Conservation (phyloP, 2,888 invertebrate species). For the Pedicia rivosa region DNA sequence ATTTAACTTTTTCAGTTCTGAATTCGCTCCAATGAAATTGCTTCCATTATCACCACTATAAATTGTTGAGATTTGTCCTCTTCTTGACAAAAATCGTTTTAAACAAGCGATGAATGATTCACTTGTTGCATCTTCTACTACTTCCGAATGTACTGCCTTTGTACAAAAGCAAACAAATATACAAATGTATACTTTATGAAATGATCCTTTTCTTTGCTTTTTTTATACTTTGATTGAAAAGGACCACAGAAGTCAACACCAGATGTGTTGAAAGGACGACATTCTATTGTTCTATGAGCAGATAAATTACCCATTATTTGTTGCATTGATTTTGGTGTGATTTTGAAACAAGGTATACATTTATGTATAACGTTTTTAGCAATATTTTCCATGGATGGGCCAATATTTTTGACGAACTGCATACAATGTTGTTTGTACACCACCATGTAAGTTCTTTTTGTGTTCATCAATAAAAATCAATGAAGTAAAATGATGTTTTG, state of each 20-base stretch:
- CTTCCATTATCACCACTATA: background rate
- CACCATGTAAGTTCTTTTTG: background rate
- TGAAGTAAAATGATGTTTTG: no score
- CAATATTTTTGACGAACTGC: slow-evolving; percentile 1
- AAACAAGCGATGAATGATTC: slow-evolving; percentile 5
- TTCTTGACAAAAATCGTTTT: slow-evolving; percentile 1
- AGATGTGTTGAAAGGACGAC: background rate
- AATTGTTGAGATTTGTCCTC: background rate
- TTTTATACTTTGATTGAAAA: background rate
- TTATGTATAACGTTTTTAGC: background rate
- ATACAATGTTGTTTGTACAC: background rate
- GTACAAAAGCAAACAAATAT: slow-evolving; percentile 13
- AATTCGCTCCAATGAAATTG: slow-evolving; percentile 3
- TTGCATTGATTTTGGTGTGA: background rate
- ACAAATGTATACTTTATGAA: slow-evolving; percentile 7
- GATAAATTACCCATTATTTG: background rate
- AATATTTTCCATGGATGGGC: background rate
- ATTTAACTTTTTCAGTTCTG: no score
- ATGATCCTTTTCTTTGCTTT: background rate
- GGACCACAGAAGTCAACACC: slow-evolving; percentile 2
- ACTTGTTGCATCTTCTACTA: background rate
- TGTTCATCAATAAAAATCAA: background rate
- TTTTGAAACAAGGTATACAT: slow-evolving; percentile 1
- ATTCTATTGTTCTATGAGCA: background rate
- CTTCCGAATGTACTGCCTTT: slow-evolving; percentile 1